phyloP scores from a whole-genome alignment of 1,140 invertebrate genomes.

The Leptoteleia sp. region DNA sequence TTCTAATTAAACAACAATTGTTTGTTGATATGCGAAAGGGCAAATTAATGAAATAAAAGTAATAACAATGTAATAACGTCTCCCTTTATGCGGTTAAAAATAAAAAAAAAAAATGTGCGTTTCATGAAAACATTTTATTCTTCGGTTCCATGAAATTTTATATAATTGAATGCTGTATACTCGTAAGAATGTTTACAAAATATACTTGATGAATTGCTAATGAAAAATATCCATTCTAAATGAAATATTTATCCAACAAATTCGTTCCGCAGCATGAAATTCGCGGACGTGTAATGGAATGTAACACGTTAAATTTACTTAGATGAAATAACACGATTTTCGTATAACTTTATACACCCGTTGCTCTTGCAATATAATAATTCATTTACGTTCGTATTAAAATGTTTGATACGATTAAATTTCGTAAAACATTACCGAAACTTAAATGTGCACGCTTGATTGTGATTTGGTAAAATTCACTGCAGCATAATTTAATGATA shows the following conservation, averaged over 20 bases:
- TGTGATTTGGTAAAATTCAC: neutral
- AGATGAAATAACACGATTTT: conserved; percentile 7
- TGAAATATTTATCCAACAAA: neutral
- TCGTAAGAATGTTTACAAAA: no score
- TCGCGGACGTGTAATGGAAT: neutral
- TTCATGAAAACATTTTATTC: no score
- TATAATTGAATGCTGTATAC: no score
- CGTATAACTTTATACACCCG: neutral
- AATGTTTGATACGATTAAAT: conserved; percentile 3
- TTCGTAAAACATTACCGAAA: conserved; percentile 3
- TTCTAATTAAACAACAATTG: no score
- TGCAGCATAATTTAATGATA: neutral
- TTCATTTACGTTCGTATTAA: conserved; percentile 5
- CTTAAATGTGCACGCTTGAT: neutral
- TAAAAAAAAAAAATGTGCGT: no score
- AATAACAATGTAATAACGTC: no score
- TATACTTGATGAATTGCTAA: no score
- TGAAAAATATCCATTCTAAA: no score
- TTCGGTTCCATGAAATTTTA: no score
- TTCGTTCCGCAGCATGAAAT: neutral
- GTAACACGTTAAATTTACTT: neutral
- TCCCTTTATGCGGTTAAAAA: no score
- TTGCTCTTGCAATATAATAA: neutral
- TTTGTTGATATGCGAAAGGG: no score
- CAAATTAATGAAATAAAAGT: no score